Conservation (phyloP, 1,140 invertebrate genomes). For the Portunus trituberculatus region DNA sequence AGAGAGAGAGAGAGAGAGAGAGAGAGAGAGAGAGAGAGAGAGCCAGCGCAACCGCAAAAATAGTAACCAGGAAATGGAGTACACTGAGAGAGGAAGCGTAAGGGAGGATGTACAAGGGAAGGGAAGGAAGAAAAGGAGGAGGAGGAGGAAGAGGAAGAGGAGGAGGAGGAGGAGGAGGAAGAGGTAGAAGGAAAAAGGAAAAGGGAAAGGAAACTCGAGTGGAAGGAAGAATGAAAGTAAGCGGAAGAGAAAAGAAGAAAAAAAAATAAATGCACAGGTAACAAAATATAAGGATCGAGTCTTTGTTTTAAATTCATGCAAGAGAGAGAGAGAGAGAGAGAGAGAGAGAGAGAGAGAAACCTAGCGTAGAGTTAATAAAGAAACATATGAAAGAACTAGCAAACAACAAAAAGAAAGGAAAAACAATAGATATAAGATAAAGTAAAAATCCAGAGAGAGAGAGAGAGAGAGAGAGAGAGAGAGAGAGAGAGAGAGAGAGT, state of each 20-base stretch:
- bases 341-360: not conserved
- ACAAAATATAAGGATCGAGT: no score
- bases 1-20: not conserved
- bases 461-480: not conserved
- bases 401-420: not conserved
- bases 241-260: not conserved
- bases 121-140: not conserved
- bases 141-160: not conserved
- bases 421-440: not conserved
- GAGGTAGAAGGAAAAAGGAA: not conserved
- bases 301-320: no score
- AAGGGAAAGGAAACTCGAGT: not conserved
- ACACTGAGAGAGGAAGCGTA: not conserved
- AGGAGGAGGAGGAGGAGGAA: not conserved
- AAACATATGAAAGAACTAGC: not conserved
- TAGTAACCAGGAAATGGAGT: not conserved
- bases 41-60: not conserved
- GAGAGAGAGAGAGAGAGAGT: not conserved
- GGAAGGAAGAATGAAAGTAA: not conserved
- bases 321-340: not conserved
- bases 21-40: slow-evolving; percentile 5
- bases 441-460: not conserved
- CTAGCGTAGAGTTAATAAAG: not conserved
- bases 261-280: not conserved
- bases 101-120: not conserved